Conservation (phyloP, 2,113 vertebrate genomes). For the Pachyramphus minor region DNA sequence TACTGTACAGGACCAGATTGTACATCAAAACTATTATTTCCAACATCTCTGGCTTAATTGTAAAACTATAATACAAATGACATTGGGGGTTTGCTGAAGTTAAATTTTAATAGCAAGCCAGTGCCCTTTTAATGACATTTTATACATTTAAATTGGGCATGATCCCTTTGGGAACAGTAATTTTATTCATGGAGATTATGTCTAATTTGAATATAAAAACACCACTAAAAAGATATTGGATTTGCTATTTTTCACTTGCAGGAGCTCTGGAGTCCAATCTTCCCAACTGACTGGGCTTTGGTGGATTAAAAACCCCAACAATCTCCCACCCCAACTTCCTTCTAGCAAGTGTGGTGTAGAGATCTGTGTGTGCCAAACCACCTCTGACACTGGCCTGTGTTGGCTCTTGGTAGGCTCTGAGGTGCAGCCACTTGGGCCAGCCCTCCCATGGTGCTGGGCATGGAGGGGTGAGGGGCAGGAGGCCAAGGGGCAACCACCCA, state of each 20-base stretch:
- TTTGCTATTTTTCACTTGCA: slow-evolving; percentile 55
- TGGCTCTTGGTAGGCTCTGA: fast-evolving
- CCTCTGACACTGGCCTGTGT: fast-evolving
- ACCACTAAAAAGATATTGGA: slow-evolving; percentile 55
- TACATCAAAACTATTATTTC: slow-evolving; percentile 28
- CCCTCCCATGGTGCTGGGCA: fast-evolving
- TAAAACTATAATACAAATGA: slow-evolving; percentile 40
- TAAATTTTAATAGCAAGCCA: slow-evolving; percentile 48
- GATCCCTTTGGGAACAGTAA: slow-evolving; percentile 70
- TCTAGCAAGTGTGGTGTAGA: fast-evolving
- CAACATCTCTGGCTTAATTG: slow-evolving; percentile 6
- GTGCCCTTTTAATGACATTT: slow-evolving; percentile 57
- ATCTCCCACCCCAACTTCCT: not conserved
- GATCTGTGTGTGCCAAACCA: fast-evolving
- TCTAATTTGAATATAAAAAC: slow-evolving; percentile 73
- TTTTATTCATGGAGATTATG: slow-evolving; percentile 69
- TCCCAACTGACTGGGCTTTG: not conserved
- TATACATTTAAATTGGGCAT: slow-evolving; percentile 63
- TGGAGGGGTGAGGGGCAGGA: fast-evolving
- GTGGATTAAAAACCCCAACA: not conserved
- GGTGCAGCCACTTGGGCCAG: fast-evolving
- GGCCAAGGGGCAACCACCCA: fast-evolving
- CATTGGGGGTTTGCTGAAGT: slow-evolving; percentile 52
- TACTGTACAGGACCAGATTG: slow-evolving; percentile 20
- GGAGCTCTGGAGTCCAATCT: not conserved